A percentile compares a stretch with the other conserved stretches of the same genome.
Conservation (phyloP, 2,797 vertebrate genomes). For the Alcedo quadribrachys region DNA sequence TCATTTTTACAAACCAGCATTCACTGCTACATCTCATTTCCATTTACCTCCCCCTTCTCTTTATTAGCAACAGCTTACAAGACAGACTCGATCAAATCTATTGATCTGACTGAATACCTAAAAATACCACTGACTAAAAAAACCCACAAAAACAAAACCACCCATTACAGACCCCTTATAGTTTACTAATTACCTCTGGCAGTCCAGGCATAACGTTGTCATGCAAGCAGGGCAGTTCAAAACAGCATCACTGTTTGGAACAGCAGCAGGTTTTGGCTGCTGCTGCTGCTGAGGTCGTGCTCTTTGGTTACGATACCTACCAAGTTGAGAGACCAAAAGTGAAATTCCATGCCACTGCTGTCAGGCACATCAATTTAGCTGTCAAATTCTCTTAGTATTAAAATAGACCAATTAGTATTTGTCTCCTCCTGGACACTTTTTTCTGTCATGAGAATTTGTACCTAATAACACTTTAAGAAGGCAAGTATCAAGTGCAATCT, state of each 20-base stretch:
- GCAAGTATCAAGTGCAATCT: neutral
- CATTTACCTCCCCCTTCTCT: neutral
- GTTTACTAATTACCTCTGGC: conserved; percentile 86
- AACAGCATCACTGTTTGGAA: conserved; percentile 90
- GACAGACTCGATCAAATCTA: neutral
- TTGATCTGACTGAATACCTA: neutral
- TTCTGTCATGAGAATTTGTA: neutral
- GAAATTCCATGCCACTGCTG: neutral
- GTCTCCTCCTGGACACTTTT: neutral
- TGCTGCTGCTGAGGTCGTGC: neutral
- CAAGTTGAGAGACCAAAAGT: neutral
- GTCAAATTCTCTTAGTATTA: neutral
- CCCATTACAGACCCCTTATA: neutral
- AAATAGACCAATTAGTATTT: neutral
- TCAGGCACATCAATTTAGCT: neutral
- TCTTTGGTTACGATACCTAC: conserved; percentile 77
- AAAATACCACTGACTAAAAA: neutral
- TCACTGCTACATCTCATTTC: neutral
- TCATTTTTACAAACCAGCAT: neutral
- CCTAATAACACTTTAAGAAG: neutral
- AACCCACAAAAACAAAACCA: too few relatives aligned
- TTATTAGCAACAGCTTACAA: neutral
- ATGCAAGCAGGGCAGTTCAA: conserved; percentile 97
- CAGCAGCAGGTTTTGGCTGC: conserved; percentile 39
- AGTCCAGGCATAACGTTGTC: conserved; percentile 95